phyloP scores from a whole-genome alignment of 2,797 vertebrate genomes.

The Danio aesculapii region DNA sequence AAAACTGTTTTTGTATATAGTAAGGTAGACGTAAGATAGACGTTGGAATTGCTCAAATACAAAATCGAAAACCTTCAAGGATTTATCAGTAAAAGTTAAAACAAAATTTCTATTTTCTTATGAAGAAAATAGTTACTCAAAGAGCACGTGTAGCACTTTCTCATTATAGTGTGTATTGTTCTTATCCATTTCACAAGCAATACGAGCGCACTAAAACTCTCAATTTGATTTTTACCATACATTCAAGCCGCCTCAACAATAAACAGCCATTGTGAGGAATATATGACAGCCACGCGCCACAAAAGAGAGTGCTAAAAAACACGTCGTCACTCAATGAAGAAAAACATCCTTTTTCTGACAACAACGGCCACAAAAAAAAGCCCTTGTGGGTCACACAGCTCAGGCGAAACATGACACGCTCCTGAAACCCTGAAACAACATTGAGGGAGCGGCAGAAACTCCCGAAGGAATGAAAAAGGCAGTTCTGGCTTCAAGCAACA shows the following conservation, averaged over 20 bases:
- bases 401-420: constrained; percentile 62
- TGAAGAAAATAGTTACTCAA: too few relatives aligned
- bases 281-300: not conserved
- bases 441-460: constrained; percentile 61
- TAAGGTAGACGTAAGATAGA: too few relatives aligned
- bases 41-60: too few relatives aligned
- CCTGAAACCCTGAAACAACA: constrained; percentile 58
- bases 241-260: not conserved
- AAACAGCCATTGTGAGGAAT: constrained; percentile 28
- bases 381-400: constrained; percentile 12
- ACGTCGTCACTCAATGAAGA: constrained; percentile 23
- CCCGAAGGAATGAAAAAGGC: constrained; percentile 63
- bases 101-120: too few relatives aligned
- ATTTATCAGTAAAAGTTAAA: too few relatives aligned
- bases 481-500: constrained; percentile 70
- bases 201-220: too few relatives aligned
- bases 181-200: too few relatives aligned
- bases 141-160: too few relatives aligned
- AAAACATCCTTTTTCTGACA: constrained; percentile 33
- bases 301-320: constrained; percentile 9
- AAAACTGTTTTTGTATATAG: too few relatives aligned
- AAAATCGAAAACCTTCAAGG: too few relatives aligned
- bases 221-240: too few relatives aligned
- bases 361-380: constrained; percentile 17
- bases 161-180: too few relatives aligned